Base-by-base conservation (phyloP, 2,888 invertebrate species). In the Cristatella mucedo region DNA sequence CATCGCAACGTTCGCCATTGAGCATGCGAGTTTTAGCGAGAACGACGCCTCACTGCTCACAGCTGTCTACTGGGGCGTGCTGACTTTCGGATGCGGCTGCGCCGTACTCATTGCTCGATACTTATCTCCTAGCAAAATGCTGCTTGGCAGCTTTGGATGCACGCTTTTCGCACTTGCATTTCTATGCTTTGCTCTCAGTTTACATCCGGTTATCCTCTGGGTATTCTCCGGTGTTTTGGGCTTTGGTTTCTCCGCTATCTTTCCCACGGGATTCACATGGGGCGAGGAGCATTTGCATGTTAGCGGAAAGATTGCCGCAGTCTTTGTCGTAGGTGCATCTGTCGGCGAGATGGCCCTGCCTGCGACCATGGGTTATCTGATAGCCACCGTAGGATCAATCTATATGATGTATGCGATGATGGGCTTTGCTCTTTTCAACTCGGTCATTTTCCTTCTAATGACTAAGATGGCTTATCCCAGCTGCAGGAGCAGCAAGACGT, bases 221-320 rank as follows among this genome's bases (percentile, higher is more conserved):
- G 42, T 61, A 9, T 63, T 66, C 7, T 58, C 67, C 2, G 50
- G 61, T 3, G 44, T 61, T 2, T 48, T 69, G 9, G 68, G 68
- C 4, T 47, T 66, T 2, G 68, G 69, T 15, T 56, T 68, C 53
- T 66, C 68, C 0, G 66, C 68, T 5, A 57, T 68, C 5, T 68
- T 69, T 43, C 68, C 69, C 4, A 59, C 67, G 0, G 59, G 62
- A 13, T 55, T 69, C n/a, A 54, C 63, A 2, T 69, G 68, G 68
- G 55, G 66, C 2, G 67, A 68, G 45, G 52, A 55, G 16, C 65
- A 66, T 47, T 59, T 67, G 38, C 57, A 58, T 19, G 51, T 69
- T 9, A 63, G 66, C 1, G 67, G 69, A n/a, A 62, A 63, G 45
- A 57, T 65, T 2, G 63, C 68, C 1, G 62, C 68, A 2, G 53